Percentiles rank a stretch among this genome's conserved stretches.
Conservation (phyloP, 2,797 vertebrate genomes). For the Tarsius wallacei region DNA sequence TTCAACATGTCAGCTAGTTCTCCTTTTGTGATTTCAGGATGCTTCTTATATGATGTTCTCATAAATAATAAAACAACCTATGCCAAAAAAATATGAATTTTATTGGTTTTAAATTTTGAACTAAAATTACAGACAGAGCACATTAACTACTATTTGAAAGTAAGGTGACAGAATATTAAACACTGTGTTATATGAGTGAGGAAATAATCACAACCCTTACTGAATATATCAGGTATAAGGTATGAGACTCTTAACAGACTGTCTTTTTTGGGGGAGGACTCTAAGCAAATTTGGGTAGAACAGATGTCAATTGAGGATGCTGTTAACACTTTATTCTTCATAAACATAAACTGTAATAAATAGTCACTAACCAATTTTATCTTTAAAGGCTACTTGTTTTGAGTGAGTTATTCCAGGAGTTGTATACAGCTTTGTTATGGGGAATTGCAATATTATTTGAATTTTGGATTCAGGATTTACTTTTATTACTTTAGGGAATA, state of each 20-base stretch:
- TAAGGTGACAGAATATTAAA: neutral
- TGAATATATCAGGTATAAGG: neutral
- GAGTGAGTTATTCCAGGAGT: neutral
- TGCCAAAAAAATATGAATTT: neutral
- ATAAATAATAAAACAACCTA: neutral
- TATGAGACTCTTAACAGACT: neutral
- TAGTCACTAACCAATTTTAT: neutral
- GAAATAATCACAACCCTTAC: neutral
- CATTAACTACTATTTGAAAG: neutral
- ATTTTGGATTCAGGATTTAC: neutral
- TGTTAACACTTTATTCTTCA: neutral
- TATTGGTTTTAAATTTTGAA: neutral
- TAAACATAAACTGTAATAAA: neutral
- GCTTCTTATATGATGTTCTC: neutral
- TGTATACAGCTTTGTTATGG: neutral
- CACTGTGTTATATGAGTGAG: neutral
- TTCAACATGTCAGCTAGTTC: neutral
- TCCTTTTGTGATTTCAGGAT: neutral
- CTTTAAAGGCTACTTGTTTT: neutral
- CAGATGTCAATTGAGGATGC: neutral
- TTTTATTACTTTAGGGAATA: neutral
- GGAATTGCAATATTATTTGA: neutral
- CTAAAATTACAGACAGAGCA: neutral
- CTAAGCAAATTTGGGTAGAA: neutral
- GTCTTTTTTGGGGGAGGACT: neutral